Base-by-base conservation (phyloP, 2,797 vertebrate genomes). In the Naso thynnoides region DNA sequence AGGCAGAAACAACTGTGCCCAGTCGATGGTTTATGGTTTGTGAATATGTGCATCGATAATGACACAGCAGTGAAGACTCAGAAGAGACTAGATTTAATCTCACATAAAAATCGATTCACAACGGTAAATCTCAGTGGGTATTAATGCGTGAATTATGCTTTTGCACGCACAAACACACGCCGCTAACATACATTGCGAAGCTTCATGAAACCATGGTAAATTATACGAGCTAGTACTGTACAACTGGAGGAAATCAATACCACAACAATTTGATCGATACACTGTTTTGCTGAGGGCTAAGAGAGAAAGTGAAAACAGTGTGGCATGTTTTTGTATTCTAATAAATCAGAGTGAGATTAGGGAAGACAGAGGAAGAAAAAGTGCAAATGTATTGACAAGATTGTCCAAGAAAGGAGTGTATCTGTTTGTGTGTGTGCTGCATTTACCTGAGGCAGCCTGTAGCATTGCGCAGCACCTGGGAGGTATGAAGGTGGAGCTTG, bases 381-480 rank as follows among this genome's bases (percentile, higher is more conserved):
- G 8, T 8, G 8, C 1, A 33, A 19, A 8, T 33, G 16, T 7
- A 21, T 15, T 6, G 18, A 33, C 1, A n/a, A 15, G 15, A 38
- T 2, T 31, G 9, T 55, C 14, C 5, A 19, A 8, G 3, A 14
- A 9, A 42, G 2, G 2, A 21, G 29, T 61, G 18, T 39, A 36
- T 31, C n/a, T 41, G 14, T 29, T 21, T 64, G 15, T 24, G 8
- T 27, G n/a, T 38, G 47, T n/a, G 15, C n/a, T 39, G 3, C 3
- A 83, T 93, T 94, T 86, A 97, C 98, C 98, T 96, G 94, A 99
- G 97, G 95, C 98, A 99, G 84, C 98, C 98, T 41, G 98, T 99
- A 92, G 98, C 97, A 26, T 99, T 99, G 87, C 98, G 97, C 89
- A 99, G 95, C 93, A 99, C 98, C 95, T 99, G 97, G 80, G 97